Base-by-base conservation (phyloP, 2,113 vertebrate genomes). In the Coturnix japonica region DNA sequence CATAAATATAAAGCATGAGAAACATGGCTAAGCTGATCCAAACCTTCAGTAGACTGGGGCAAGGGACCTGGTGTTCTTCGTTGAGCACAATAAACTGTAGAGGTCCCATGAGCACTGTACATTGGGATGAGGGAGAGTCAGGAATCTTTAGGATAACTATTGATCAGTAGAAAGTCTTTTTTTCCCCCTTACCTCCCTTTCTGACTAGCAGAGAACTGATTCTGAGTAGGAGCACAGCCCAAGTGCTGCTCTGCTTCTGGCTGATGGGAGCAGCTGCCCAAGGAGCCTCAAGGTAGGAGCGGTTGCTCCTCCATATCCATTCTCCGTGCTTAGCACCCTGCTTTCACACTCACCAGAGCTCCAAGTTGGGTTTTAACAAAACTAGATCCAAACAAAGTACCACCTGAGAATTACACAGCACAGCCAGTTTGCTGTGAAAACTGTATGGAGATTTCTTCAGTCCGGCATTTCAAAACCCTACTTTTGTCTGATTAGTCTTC, bases 401-500 rank as follows among this genome's bases (percentile, higher is more conserved):
- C 31, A 21, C 73, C 54, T 81, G 91, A 67, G 56, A 90, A 86
- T 89, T 84, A 80, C 1, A 5, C 51, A 47, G 46, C 47, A 77
- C 35, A 44, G 87, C 77, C 84, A 3, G 79, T 91, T 93, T 93
- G 64, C 60, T 71, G 28, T 71, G 71, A 65, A 74, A 93, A 74
- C 81, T 66, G 64, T 60, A 43, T 69, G 64, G 69, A 84, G 77
- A 54, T 6, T 81, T 70, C 93, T 83, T 90, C 65, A 91, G 85
- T 89, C 87, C 93, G 90, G 74, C 83, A 72, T 49, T 80, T 93
- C 80, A 90, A 72, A 81, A 86, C 23, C 41, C 61, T 95, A 14
- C 91, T 92, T 95, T 87, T 89, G 63, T 81, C 94, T 94, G 86
- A 91, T 76, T 89, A 90, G 69, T 91, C 47, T 69, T 92, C 64